Evolutionary conservation across 1,140 invertebrate genomes (phyloP).

Genomic region (Idris sp.): DNA sequence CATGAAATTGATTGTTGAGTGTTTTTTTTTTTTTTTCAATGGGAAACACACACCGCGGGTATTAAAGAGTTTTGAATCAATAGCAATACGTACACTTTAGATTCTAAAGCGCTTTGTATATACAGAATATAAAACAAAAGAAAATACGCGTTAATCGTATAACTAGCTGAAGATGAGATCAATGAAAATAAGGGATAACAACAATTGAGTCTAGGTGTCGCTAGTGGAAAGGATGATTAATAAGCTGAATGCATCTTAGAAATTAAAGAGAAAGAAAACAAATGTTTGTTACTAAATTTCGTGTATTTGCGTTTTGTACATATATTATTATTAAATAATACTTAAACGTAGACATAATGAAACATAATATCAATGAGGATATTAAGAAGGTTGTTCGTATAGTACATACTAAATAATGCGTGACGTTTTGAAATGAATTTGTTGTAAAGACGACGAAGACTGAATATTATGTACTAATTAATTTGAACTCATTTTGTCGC

Average conservation of each 20-base stretch:
- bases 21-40: slow-evolving; percentile 10
- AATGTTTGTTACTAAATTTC: slow-evolving; percentile 11
- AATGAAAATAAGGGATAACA: background rate
- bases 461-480: slow-evolving; percentile 39
- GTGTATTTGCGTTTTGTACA: slow-evolving; percentile 32
- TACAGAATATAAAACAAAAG: slow-evolving; percentile 15
- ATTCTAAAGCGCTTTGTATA: slow-evolving; percentile 54
- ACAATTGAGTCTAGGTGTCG: slow-evolving; percentile 30
- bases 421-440: too few species aligned
- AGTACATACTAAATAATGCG: background rate
- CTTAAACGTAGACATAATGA: slow-evolving; percentile 41
- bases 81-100: slow-evolving; percentile 60
- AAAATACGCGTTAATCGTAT: slow-evolving; percentile 9
- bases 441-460: slow-evolving; percentile 51
- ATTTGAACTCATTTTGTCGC: slow-evolving; percentile 5
- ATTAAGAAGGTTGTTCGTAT: background rate
- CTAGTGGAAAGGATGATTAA: slow-evolving; percentile 18
- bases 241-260: slow-evolving; percentile 6
- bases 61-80: slow-evolving; percentile 17
- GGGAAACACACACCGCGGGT: background rate
- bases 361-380: slow-evolving; percentile 19
- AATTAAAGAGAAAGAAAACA: too few species aligned
- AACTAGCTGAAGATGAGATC: slow-evolving; percentile 15
- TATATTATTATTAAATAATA: slow-evolving; percentile 32
- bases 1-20: slow-evolving; percentile 35